A percentile compares a stretch with the other conserved stretches of the same genome.
These are phyloP conservation scores for Apis laboriosa DNA, from an alignment of 1,140 invertebrate genomes.

Conservation along the genomic window DNA sequence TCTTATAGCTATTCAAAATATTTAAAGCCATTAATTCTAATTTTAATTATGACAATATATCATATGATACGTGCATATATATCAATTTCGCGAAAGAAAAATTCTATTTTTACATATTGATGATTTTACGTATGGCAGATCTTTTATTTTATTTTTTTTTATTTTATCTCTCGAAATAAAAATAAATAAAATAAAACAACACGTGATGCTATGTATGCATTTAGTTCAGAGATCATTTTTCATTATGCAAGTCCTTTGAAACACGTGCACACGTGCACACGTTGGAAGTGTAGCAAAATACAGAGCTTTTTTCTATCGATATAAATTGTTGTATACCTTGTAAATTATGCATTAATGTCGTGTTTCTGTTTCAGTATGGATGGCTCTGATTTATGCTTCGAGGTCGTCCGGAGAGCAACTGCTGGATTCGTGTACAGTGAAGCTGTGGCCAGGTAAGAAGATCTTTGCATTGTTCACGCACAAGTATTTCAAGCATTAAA, in stretches of 20 bases:
- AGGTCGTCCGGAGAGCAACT: slow-evolving; percentile 96
- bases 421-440: slow-evolving; percentile 99
- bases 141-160: background rate
- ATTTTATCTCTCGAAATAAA: too few species aligned
- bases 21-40: too few species aligned
- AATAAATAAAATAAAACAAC: background rate
- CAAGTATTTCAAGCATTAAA: slow-evolving; percentile 8
- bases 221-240: background rate
- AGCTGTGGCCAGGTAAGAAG: slow-evolving; percentile 95
- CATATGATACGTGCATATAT: too few species aligned
- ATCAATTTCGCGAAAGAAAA: too few species aligned
- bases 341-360: slow-evolving; percentile 45
- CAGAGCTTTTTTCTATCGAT: background rate
- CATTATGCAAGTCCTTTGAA: background rate
- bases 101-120: too few species aligned
- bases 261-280: too few species aligned
- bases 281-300: background rate
- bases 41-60: too few species aligned
- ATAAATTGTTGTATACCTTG: slow-evolving; percentile 8
- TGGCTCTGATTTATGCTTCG: slow-evolving; percentile 98
- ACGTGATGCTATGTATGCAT: background rate
- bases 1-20: too few species aligned
- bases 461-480: slow-evolving; percentile 13
- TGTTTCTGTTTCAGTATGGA: slow-evolving; percentile 92
- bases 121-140: background rate